phyloP scores from a whole-genome alignment of 2,888 invertebrate species.

The Sarcophaga variegata region DNA sequence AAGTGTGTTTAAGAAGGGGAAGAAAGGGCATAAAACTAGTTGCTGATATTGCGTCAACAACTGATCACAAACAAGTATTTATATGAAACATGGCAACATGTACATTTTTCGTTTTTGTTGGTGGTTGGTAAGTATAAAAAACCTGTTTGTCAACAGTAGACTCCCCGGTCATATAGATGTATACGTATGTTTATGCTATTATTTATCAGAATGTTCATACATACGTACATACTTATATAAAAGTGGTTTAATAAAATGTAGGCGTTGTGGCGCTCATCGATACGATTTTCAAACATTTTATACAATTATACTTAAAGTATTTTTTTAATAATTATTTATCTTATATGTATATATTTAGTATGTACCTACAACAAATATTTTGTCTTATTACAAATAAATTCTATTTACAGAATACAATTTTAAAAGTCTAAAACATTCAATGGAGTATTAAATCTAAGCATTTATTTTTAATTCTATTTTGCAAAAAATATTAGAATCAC shows the following conservation, averaged over 20 bases:
- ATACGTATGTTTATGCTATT: not conserved
- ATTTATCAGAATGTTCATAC: not conserved
- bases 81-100: conserved; percentile 68
- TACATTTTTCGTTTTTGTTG: conserved; percentile 57
- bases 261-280: conserved; percentile 67
- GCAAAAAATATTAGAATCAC: too few species aligned
- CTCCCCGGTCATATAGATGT: conserved; percentile 24
- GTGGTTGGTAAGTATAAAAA: conserved; percentile 59
- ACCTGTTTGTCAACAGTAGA: conserved; percentile 66
- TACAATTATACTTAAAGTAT: not conserved
- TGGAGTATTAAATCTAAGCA: too few species aligned
- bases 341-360: too few species aligned
- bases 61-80: conserved; percentile 70
- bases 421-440: too few species aligned
- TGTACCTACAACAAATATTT: too few species aligned
- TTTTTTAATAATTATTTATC: not conserved
- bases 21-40: conserved; percentile 53
- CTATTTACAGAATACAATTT: too few species aligned
- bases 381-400: too few species aligned
- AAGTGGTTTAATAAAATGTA: conserved; percentile 56
- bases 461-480: too few species aligned
- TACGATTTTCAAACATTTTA: not conserved
- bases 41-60: conserved; percentile 70
- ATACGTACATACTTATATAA: conserved; percentile 1
- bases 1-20: conserved; percentile 31